Base-by-base conservation (phyloP, 2,113 vertebrate genomes). In the Meles meles region DNA sequence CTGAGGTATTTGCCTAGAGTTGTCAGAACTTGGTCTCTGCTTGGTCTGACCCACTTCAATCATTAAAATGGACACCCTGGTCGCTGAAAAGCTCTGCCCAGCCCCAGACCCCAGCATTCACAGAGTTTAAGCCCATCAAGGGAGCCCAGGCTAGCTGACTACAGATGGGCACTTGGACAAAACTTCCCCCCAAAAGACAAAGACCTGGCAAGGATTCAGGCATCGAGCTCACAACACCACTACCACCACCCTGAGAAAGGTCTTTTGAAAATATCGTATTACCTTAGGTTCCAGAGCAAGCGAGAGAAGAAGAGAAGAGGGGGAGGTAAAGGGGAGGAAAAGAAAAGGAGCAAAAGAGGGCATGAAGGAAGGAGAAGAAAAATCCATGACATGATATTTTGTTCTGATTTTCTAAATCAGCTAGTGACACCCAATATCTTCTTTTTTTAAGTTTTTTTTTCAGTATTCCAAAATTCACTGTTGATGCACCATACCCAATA, bases 141-240 rank as follows among this genome's bases (percentile, higher is more conserved):
- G 83, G 34, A 86, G 23, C 37, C 79, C 89, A 88, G 52, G 12
- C 47, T 91, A 82, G 39, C 72, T 44, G 67, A 67, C 55, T 94
- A n/a, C 27, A 92, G 42, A 83, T 81, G 63, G 76, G 59, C 76
- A 55, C 44, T 63, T 12, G 0, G 44, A 72, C 37, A 90, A 96
- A 96, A 96, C 31, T 94, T 85, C 13, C 65, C 82, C 59, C 79
- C 65, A 37, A 39, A 88, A 52, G 57, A 96, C 90, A 96, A 90
- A 93, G 25, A 25, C 86, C 71, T 76, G 42, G 31, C 0, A 1
- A 88, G 74, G 25, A 96, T 29, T 80, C 74, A 87, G 27, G 20
- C 52, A 69, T 57, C 34, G 12, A 76, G 39, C 31, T 84, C 79
- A 29, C 59, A n/a, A 6, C 31, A 57, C 15, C n/a, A 72, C 15